These are phyloP conservation scores for Crotalus tigris DNA, from an alignment of 2,113 vertebrate species.

Conservation along the genomic window DNA sequence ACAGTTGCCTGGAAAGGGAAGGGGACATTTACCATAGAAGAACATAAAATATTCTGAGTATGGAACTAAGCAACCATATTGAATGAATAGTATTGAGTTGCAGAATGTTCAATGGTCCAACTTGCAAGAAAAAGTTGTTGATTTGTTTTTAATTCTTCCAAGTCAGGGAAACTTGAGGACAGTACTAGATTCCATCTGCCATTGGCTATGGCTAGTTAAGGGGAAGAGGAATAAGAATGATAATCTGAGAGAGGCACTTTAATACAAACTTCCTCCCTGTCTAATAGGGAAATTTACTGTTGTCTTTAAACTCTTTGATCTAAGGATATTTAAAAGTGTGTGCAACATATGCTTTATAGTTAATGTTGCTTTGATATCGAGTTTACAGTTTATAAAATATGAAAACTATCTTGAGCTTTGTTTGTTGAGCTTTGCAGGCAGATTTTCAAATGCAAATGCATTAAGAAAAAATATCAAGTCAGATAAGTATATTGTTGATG, in stretches of 20 bases:
- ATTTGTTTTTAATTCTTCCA: background rate
- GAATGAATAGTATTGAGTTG: background rate
- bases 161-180: background rate
- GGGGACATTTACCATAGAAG: background rate
- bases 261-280: background rate
- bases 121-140: background rate
- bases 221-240: background rate
- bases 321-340: background rate
- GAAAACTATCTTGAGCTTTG: background rate
- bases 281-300: background rate
- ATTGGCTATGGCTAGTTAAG: background rate
- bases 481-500: background rate
- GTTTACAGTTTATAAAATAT: background rate
- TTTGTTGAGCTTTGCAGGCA: background rate
- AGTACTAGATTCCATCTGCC: background rate
- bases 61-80: background rate
- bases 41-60: background rate
- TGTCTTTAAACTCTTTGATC: background rate
- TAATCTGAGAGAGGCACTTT: background rate
- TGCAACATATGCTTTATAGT: background rate
- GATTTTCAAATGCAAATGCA: background rate
- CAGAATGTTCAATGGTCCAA: background rate
- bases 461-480: background rate
- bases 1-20: background rate
- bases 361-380: background rate